phyloP scores from a whole-genome alignment of 2,888 invertebrate species.

The Tipula unca region DNA sequence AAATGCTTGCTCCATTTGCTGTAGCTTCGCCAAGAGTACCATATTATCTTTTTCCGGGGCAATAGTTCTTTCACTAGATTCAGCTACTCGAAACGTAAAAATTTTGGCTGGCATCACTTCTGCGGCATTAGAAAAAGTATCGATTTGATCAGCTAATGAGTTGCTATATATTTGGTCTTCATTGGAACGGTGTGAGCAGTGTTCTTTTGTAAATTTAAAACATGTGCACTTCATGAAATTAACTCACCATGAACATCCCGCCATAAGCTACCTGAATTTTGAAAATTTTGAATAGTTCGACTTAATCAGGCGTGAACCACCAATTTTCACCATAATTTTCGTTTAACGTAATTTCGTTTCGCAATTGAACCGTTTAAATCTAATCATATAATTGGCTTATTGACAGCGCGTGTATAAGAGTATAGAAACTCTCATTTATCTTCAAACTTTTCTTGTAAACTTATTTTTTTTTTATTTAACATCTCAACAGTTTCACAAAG shows the following conservation, averaged over 20 bases:
- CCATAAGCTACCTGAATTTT: neutral
- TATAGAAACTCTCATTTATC: neutral
- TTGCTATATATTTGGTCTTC: no score
- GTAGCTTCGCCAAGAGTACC: no score
- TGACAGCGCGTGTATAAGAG: neutral
- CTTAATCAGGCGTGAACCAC: neutral
- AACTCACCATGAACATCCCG: neutral
- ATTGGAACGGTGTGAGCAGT: no score
- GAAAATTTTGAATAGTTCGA: neutral
- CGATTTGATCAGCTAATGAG: no score
- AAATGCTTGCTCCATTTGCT: no score
- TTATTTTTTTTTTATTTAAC: neutral
- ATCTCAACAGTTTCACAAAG: neutral
- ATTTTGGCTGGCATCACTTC: no score
- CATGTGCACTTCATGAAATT: neutral
- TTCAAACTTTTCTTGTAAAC: neutral
- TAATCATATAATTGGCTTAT: conserved; percentile 8
- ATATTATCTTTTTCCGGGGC: no score
- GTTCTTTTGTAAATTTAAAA: no score
- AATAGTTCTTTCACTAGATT: no score
- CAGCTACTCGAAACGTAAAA: no score
- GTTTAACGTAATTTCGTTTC: neutral
- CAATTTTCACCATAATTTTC: neutral
- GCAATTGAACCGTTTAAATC: conserved; percentile 14
- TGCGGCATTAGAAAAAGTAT: no score